A percentile compares a stretch with the other conserved stretches of the same genome.
Conservation (phyloP, 1,140 invertebrate species). For the Homalodisca vitripennis region DNA sequence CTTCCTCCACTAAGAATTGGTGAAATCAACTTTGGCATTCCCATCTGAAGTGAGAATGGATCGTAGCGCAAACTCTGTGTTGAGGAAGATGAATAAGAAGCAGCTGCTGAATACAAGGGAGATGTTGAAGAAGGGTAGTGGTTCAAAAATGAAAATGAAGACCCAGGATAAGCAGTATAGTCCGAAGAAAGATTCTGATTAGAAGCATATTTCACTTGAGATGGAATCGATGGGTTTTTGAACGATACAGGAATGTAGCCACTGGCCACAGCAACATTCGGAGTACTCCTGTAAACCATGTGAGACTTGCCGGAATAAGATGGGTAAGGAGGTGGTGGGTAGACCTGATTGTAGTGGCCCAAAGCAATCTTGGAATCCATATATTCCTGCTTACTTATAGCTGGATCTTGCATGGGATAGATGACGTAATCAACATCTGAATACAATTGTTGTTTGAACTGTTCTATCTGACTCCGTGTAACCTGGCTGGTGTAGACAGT, state of each 20-base stretch:
- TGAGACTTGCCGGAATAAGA: slow-evolving; percentile 60
- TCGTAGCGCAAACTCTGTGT: slow-evolving; percentile 53
- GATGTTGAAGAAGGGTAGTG: slow-evolving; percentile 59
- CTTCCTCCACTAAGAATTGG: slow-evolving; percentile 34
- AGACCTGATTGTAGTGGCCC: slow-evolving; percentile 35
- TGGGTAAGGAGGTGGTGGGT: slow-evolving; percentile 52
- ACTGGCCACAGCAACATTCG: slow-evolving; percentile 57
- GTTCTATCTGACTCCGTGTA: slow-evolving; percentile 62
- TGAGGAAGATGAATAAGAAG: slow-evolving; percentile 51
- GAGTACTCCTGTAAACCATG: slow-evolving; percentile 75
- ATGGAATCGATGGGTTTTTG: slow-evolving; percentile 34
- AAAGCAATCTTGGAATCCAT: slow-evolving; percentile 74
- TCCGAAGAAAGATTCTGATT: slow-evolving; percentile 42
- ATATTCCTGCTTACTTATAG: slow-evolving; percentile 85
- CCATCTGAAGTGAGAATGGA: slow-evolving; percentile 44
- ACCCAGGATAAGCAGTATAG: slow-evolving; percentile 49
- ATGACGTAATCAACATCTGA: slow-evolving; percentile 89
- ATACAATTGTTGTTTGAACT: slow-evolving; percentile 82
- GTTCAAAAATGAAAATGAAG: slow-evolving; percentile 59
- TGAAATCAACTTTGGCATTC: slow-evolving; percentile 29
- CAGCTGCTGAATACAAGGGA: slow-evolving; percentile 52
- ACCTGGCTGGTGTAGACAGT: slow-evolving; percentile 42
- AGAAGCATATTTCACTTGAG: slow-evolving; percentile 42
- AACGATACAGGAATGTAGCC: slow-evolving; percentile 39
- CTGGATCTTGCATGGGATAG: slow-evolving; percentile 84